These are phyloP conservation scores for Pelecanus crispus DNA, from an alignment of 2,113 vertebrate genomes.

Conservation along the genomic window DNA sequence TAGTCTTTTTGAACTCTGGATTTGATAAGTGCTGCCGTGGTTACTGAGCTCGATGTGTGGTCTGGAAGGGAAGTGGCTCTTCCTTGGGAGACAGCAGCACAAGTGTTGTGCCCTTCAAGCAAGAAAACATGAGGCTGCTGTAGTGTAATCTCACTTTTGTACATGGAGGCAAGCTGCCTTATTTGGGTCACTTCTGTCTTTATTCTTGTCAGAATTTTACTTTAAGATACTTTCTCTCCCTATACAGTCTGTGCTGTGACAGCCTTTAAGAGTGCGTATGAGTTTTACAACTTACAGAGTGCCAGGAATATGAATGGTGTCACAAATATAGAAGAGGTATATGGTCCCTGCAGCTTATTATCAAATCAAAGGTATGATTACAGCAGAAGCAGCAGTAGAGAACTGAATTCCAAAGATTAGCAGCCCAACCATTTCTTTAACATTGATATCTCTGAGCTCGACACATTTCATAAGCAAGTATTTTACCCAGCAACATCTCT, in stretches of 20 bases:
- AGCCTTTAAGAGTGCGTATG: background rate
- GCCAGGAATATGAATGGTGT: background rate
- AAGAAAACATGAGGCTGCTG: rapidly evolving
- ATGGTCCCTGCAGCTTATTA: background rate
- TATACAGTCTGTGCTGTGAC: background rate
- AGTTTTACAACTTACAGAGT: background rate
- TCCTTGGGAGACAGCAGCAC: background rate
- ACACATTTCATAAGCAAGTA: background rate
- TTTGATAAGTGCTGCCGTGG: background rate
- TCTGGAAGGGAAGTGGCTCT: background rate
- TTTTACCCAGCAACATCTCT: background rate
- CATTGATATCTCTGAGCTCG: background rate
- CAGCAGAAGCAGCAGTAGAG: background rate
- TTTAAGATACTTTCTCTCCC: background rate
- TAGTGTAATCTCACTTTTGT: background rate
- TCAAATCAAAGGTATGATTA: background rate
- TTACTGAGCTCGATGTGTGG: background rate
- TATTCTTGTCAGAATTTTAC: background rate
- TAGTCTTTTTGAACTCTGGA: background rate
- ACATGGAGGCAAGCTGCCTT: background rate
- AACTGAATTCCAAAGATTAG: background rate
- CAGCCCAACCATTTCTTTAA: background rate
- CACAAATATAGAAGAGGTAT: background rate
- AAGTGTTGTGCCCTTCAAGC: background rate
- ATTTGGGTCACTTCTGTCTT: background rate